Percentiles rank a stretch among this genome's conserved stretches.
Evolutionary conservation across 2,888 invertebrate genomes (phyloP).

Genomic region (Chaitophorus viminalis): DNA sequence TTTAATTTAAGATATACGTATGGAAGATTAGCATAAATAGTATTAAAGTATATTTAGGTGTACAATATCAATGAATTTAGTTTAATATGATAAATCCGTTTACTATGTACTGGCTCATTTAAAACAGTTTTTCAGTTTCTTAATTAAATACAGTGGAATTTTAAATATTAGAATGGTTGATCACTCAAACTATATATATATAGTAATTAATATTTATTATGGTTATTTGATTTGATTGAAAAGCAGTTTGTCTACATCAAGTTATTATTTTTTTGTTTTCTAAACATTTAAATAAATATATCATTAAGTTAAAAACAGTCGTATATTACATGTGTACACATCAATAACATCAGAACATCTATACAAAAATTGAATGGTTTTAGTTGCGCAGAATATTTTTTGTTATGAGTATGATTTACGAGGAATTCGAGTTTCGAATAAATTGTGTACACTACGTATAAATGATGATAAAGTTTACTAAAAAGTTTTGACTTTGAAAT

Average conservation of each 20-base stretch:
- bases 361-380: slow-evolving; percentile 19
- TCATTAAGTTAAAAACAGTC: neutral
- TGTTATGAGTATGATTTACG: slow-evolving; percentile 6
- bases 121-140: no score
- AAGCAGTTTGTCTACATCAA: neutral
- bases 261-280: neutral
- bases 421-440: neutral
- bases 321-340: slow-evolving; percentile 4
- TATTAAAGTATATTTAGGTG: no score
- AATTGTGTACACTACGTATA: neutral
- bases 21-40: no score
- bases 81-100: no score
- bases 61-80: no score
- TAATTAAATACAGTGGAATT: no score
- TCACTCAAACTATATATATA: neutral
- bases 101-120: no score
- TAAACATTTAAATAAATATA: slow-evolving; percentile 1
- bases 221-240: neutral
- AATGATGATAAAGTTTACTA: neutral
- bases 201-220: neutral
- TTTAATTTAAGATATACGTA: no score
- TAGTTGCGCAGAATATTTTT: neutral
- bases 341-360: slow-evolving; percentile 4
- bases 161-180: no score
- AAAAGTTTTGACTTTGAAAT: slow-evolving; percentile 22